Evolutionary conservation across 2,113 vertebrate genomes (phyloP).

Genomic region (Myrmophylax atrothorax): DNA sequence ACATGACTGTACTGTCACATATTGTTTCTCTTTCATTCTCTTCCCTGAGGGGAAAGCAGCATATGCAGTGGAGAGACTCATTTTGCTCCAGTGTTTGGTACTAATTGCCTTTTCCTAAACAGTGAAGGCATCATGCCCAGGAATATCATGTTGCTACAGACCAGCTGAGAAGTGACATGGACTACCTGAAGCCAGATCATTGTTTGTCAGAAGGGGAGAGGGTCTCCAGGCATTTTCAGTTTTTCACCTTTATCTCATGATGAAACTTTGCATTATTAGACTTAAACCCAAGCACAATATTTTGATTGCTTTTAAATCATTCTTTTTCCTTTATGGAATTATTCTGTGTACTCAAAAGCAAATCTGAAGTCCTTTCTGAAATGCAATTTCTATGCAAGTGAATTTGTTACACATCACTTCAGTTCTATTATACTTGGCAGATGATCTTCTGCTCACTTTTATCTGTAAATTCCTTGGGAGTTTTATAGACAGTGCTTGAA

Average conservation of each 20-base stretch:
- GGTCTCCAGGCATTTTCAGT: neutral
- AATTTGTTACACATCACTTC: slow-evolving; percentile 7
- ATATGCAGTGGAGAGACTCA: neutral
- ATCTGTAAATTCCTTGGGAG: neutral
- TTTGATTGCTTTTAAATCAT: neutral
- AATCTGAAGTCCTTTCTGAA: neutral
- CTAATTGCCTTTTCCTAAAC: slow-evolving; percentile 43
- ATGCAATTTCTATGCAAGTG: neutral
- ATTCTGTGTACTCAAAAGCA: neutral
- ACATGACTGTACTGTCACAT: neutral
- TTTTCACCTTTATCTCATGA: neutral
- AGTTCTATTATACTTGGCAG: neutral
- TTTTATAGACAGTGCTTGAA: slow-evolving; percentile 21
- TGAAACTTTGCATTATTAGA: neutral
- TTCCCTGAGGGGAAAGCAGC: neutral
- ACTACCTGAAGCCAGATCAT: neutral
- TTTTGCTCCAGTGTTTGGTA: slow-evolving; percentile 6
- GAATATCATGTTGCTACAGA: neutral
- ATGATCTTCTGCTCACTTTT: slow-evolving; percentile 30
- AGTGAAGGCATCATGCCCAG: neutral
- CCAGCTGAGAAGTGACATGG: neutral
- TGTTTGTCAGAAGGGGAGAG: neutral
- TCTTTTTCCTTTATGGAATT: neutral
- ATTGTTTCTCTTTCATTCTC: slow-evolving; percentile 13
- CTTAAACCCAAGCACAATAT: neutral